A percentile compares a stretch with the other conserved stretches of the same genome.
Evolutionary conservation across 2,797 vertebrate species (phyloP).

Genomic region (Poeciliopsis gracilis): DNA sequence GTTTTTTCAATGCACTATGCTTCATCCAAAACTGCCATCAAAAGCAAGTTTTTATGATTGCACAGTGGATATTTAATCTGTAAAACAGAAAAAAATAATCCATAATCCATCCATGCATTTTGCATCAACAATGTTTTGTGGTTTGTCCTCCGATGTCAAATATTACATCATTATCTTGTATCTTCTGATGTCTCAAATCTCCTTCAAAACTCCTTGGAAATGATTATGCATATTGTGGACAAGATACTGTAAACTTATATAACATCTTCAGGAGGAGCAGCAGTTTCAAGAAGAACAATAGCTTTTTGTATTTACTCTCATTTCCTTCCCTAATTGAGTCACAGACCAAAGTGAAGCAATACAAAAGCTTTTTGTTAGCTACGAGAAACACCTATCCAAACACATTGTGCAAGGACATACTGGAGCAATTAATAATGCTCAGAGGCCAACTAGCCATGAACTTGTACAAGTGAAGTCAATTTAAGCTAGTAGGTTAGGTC

Average conservation of each 20-base stretch:
- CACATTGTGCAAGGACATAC: conserved; percentile 79
- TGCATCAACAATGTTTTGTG: not conserved
- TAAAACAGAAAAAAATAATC: not conserved
- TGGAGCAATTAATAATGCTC: conserved; percentile 81
- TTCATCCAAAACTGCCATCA: not conserved
- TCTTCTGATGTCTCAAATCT: conserved; percentile 17
- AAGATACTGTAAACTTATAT: conserved; percentile 77
- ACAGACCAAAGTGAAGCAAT: conserved; percentile 84
- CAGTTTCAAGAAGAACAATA: conserved; percentile 82
- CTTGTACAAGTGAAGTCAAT: conserved; percentile 66
- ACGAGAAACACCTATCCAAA: conserved; percentile 86
- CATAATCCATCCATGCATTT: not conserved
- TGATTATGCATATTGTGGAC: conserved; percentile 75
- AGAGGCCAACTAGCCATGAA: conserved; percentile 70
- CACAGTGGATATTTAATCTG: not conserved
- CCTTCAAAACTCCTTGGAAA: conserved; percentile 31
- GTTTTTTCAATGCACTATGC: not conserved
- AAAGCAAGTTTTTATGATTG: not conserved
- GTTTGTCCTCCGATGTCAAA: not conserved
- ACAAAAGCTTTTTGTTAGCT: conserved; percentile 88
- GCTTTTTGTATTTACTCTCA: conserved; percentile 86
- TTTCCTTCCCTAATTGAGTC: conserved; percentile 90
- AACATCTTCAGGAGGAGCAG: conserved; percentile 71
- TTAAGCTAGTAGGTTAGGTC: conserved; percentile 53
- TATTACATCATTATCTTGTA: conserved; percentile 16